Conservation (phyloP, 2,113 vertebrate genomes). For the Urocynchramus pylzowi region DNA sequence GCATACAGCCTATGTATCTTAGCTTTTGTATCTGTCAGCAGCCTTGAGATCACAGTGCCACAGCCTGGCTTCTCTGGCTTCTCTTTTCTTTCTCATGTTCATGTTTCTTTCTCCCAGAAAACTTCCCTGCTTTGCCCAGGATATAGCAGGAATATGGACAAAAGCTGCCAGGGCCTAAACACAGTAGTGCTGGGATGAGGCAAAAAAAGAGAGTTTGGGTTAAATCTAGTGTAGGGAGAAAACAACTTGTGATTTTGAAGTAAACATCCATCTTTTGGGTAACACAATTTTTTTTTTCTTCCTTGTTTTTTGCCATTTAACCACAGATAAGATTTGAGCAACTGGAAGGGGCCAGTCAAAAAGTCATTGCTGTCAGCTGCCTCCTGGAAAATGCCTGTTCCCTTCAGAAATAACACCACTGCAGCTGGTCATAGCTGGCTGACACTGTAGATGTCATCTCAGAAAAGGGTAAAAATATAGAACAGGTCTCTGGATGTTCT, state of each 20-base stretch:
- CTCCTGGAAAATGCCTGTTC: not conserved
- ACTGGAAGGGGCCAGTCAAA: not conserved
- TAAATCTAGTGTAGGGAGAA: not conserved
- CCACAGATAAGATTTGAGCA: not conserved
- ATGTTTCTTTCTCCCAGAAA: not conserved
- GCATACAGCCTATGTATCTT: rapidly evolving
- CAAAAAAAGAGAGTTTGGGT: not conserved
- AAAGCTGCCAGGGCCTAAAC: not conserved
- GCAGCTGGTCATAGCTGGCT: not conserved
- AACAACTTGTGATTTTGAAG: not conserved
- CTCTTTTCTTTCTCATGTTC: not conserved
- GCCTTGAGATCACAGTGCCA: not conserved
- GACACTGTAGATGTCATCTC: not conserved
- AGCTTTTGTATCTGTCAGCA: not conserved
- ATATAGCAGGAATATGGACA: not conserved
- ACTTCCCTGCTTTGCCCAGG: not conserved
- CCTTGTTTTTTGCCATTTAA: not conserved
- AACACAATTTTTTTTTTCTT: not conserved
- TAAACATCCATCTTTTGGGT: not conserved
- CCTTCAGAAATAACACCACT: not conserved
- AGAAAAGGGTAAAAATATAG: slow-evolving; percentile 20
- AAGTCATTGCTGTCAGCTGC: slow-evolving; percentile 4
- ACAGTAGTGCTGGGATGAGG: not conserved
- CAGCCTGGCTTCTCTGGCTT: not conserved
- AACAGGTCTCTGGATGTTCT: not conserved